These are phyloP conservation scores for Parazoanthus atlanticus DNA, from an alignment of 92 coral and sea anemone species.

Conservation along the genomic window DNA sequence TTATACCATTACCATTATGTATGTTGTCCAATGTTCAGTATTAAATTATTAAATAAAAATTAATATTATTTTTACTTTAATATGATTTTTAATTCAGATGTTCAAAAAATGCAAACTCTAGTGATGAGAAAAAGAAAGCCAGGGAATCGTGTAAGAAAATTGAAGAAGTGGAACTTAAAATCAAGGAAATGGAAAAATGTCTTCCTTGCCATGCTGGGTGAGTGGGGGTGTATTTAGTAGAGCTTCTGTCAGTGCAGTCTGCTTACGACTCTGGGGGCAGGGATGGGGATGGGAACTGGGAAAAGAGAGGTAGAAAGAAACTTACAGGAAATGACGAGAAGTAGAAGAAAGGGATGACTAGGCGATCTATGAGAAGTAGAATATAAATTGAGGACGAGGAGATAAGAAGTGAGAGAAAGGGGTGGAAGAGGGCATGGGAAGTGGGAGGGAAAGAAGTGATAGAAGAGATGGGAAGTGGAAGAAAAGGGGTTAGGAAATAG, in stretches of 20 bases:
- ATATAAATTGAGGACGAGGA: too few species aligned
- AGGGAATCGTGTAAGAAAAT: constrained; percentile 67
- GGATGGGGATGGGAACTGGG: not conserved
- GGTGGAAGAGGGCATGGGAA: too few species aligned
- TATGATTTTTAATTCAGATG: constrained; percentile 39
- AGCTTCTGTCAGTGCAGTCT: not conserved
- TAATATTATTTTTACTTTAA: not conserved
- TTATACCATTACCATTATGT: too few species aligned
- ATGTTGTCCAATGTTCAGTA: too few species aligned
- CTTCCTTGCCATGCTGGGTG: constrained; percentile 95
- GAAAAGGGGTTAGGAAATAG: too few species aligned
- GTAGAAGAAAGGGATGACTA: too few species aligned
- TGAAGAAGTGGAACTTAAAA: constrained; percentile 68
- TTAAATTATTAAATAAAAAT: too few species aligned
- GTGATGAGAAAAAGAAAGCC: constrained; percentile 62
- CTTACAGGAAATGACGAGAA: too few species aligned
- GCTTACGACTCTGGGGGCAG: not conserved
- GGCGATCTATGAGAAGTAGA: too few species aligned
- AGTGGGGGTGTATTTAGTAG: not conserved
- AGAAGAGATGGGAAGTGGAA: too few species aligned
- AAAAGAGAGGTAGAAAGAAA: too few species aligned
- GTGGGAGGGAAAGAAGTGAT: not conserved
- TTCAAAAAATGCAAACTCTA: constrained; percentile 54
- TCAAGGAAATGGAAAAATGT: constrained; percentile 76
- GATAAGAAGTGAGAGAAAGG: too few species aligned